Evolutionary conservation across 2,888 invertebrate genomes (phyloP).

Genomic region (Eudemis profundana): DNA sequence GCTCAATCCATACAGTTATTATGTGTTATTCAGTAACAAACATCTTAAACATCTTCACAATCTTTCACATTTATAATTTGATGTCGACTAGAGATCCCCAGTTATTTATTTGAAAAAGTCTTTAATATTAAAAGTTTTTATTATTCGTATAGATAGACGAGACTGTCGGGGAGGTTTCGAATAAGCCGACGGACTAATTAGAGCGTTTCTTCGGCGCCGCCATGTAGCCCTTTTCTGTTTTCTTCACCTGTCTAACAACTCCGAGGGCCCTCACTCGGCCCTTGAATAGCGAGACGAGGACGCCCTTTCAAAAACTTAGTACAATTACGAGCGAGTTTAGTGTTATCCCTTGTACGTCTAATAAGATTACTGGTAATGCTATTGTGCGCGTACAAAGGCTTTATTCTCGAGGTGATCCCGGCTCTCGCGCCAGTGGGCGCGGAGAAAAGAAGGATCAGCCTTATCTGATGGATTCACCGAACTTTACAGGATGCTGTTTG

Average conservation of each 20-base stretch:
- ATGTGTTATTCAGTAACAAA: too few relatives aligned
- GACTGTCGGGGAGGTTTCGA: too few relatives aligned
- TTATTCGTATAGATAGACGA: too few relatives aligned
- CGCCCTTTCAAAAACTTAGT: slow-evolving; percentile 33
- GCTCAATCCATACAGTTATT: too few relatives aligned
- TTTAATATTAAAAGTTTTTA: too few relatives aligned
- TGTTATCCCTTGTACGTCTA: slow-evolving; percentile 25
- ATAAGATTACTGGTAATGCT: slow-evolving; percentile 28
- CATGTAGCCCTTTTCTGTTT: slow-evolving; percentile 23
- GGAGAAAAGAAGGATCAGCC: slow-evolving; percentile 16
- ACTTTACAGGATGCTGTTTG: not conserved
- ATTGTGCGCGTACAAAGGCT: slow-evolving; percentile 17
- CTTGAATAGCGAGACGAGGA: slow-evolving; percentile 17
- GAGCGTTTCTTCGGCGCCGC: not conserved
- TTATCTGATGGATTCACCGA: not conserved
- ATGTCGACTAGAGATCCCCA: too few relatives aligned
- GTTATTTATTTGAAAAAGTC: too few relatives aligned
- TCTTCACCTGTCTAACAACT: slow-evolving; percentile 12
- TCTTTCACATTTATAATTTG: too few relatives aligned
- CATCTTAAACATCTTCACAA: too few relatives aligned
- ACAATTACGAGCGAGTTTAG: slow-evolving; percentile 24
- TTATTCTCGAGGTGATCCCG: slow-evolving; percentile 7
- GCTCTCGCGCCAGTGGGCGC: not conserved
- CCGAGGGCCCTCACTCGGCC: not conserved
- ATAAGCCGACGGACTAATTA: slow-evolving; percentile 27